phyloP scores from a whole-genome alignment of 2,888 invertebrate genomes.

The Epicampocera succincta region DNA sequence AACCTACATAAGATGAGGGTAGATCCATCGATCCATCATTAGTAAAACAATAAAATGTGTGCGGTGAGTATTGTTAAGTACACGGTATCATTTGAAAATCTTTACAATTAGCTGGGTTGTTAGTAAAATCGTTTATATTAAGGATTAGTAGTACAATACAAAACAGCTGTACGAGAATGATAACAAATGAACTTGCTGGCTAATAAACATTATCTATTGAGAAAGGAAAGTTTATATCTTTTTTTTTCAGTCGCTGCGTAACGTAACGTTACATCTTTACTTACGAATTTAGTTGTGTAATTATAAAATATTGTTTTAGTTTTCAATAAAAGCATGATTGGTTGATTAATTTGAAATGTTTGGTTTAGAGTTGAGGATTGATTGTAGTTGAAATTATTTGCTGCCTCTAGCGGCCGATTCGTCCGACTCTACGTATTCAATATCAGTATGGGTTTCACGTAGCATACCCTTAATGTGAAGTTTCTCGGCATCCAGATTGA shows the following conservation, averaged over 20 bases:
- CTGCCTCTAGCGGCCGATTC: slow-evolving; percentile 76
- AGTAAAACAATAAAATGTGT: slow-evolving; percentile 18
- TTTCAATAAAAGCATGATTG: slow-evolving; percentile 30
- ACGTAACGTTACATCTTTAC: slow-evolving; percentile 42
- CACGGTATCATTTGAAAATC: slow-evolving; percentile 15
- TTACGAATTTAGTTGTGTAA: slow-evolving; percentile 58
- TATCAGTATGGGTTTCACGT: slow-evolving; percentile 82
- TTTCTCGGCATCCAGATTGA: slow-evolving; percentile 82
- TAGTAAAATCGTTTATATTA: slow-evolving; percentile 20
- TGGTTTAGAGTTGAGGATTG: slow-evolving; percentile 37
- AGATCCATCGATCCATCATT: slow-evolving; percentile 1
- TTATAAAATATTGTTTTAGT: neutral
- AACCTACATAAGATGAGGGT: neutral
- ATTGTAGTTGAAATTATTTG: slow-evolving; percentile 72
- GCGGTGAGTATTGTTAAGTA: slow-evolving; percentile 6
- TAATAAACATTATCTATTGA: slow-evolving; percentile 36
- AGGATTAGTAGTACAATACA: slow-evolving; percentile 1
- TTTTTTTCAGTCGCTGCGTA: slow-evolving; percentile 15
- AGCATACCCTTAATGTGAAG: slow-evolving; percentile 82
- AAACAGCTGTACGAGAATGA: slow-evolving; percentile 19
- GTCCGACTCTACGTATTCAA: slow-evolving; percentile 83
- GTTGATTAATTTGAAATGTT: slow-evolving; percentile 39
- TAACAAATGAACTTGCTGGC: slow-evolving; percentile 43
- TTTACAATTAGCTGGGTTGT: slow-evolving; percentile 5
- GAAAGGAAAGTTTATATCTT: slow-evolving; percentile 7